phyloP scores from a whole-genome alignment of 2,797 vertebrate genomes.

The Thaleichthys pacificus region DNA sequence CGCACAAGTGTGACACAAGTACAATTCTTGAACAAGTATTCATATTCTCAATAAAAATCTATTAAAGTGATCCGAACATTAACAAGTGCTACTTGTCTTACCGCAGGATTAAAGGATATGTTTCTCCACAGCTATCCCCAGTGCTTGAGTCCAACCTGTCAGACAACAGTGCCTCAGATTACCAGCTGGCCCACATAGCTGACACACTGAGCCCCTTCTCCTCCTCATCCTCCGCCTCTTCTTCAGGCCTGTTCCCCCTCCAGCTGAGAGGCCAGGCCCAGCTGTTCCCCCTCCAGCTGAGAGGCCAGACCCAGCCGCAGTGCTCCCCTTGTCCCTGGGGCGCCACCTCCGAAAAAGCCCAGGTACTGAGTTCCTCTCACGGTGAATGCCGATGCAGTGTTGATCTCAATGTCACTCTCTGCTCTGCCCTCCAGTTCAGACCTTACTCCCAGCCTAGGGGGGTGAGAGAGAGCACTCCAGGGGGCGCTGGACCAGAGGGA shows the following conservation, averaged over 20 bases:
- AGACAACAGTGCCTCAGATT: slow-evolving; percentile 67
- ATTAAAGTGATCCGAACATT: too few species aligned
- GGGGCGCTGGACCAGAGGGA: slow-evolving; percentile 53
- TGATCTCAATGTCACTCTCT: not conserved
- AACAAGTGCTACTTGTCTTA: not conserved
- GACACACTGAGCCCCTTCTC: slow-evolving; percentile 58
- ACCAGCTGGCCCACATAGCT: slow-evolving; percentile 49
- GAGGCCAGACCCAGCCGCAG: slow-evolving; percentile 38
- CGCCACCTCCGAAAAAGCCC: slow-evolving; percentile 39
- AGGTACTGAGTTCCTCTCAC: slow-evolving; percentile 45
- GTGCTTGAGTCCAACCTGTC: slow-evolving; percentile 70
- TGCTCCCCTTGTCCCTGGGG: slow-evolving; percentile 50
- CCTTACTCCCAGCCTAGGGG: slow-evolving; percentile 67
- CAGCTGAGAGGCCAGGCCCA: slow-evolving; percentile 56
- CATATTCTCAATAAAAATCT: not conserved
- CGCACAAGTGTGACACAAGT: too few species aligned
- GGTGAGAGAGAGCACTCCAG: slow-evolving; percentile 47
- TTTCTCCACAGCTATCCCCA: slow-evolving; percentile 70
- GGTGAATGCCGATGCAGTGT: not conserved
- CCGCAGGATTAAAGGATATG: not conserved
- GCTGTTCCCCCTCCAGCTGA: slow-evolving; percentile 49
- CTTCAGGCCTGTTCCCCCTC: slow-evolving; percentile 53
- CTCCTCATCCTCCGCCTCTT: slow-evolving; percentile 47
- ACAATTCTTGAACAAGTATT: not conserved
- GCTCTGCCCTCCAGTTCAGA: slow-evolving; percentile 54